Conservation (phyloP, 2,113 vertebrate species). For the Phrynosoma platyrhinos region DNA sequence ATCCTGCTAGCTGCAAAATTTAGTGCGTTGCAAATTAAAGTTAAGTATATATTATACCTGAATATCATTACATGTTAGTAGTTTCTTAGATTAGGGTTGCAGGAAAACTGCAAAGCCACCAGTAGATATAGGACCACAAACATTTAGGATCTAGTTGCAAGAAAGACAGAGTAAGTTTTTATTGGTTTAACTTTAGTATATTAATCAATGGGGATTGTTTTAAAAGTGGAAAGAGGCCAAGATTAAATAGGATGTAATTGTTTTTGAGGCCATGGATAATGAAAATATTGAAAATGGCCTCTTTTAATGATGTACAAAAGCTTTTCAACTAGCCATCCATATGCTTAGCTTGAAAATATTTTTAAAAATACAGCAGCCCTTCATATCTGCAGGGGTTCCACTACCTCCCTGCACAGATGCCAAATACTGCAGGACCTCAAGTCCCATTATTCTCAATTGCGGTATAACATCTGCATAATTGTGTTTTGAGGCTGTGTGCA, state of each 20-base stretch:
- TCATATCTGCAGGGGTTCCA: no score
- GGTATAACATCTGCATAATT: no score
- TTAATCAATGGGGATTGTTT: not conserved
- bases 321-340: not conserved
- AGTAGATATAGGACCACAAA: not conserved
- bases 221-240: not conserved
- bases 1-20: not conserved
- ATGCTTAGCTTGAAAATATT: no score
- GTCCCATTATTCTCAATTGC: no score
- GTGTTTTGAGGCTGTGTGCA: no score
- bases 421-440: no score
- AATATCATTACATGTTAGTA: not conserved
- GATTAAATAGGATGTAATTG: no score
- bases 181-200: not conserved
- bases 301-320: not conserved
- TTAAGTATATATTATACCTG: not conserved
- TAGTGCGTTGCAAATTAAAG: not conserved
- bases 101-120: not conserved
- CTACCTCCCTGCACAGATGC: no score
- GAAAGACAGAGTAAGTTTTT: not conserved
- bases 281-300: not conserved
- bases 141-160: no score
- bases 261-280: not conserved
- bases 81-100: not conserved
- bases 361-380: no score